phyloP scores from a whole-genome alignment of 2,888 invertebrate species.

The Tipula lateralis region DNA sequence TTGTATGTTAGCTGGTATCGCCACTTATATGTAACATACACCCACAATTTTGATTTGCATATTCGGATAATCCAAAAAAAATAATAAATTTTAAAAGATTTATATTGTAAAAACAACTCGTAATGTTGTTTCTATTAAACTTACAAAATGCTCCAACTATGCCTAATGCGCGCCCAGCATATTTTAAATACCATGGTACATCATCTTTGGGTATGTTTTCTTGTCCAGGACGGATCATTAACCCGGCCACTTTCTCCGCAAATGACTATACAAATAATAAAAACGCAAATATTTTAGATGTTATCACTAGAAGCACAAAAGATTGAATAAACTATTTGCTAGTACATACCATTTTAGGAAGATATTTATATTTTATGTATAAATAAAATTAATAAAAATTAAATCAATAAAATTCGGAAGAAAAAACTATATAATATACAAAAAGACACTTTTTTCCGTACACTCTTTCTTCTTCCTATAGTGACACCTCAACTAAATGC shows the following conservation, averaged over 20 bases:
- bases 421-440: background rate
- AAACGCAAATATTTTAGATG: background rate
- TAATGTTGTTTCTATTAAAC: conserved; percentile 47
- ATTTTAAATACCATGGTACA: conserved; percentile 85
- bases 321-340: background rate
- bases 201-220: conserved; percentile 74
- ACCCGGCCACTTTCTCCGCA: conserved; percentile 70
- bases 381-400: background rate
- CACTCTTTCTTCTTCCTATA: background rate
- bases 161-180: conserved; percentile 76
- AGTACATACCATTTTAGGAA: conserved; percentile 19
- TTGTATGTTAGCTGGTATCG: too few relatives aligned
- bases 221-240: conserved; percentile 77
- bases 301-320: background rate
- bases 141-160: conserved; percentile 79
- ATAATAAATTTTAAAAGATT: too few relatives aligned
- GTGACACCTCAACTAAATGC: conserved; percentile 26
- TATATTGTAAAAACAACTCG: too few relatives aligned
- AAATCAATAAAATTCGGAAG: conserved; percentile 12
- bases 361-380: background rate
- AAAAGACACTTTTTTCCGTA: background rate
- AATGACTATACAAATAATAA: conserved; percentile 55
- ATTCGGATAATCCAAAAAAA: background rate
- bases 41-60: background rate
- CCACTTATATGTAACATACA: background rate